A percentile compares a stretch with the other conserved stretches of the same genome.
These are phyloP conservation scores for Pemphredon lugubris DNA, from an alignment of 2,888 invertebrate species.

Conservation along the genomic window DNA sequence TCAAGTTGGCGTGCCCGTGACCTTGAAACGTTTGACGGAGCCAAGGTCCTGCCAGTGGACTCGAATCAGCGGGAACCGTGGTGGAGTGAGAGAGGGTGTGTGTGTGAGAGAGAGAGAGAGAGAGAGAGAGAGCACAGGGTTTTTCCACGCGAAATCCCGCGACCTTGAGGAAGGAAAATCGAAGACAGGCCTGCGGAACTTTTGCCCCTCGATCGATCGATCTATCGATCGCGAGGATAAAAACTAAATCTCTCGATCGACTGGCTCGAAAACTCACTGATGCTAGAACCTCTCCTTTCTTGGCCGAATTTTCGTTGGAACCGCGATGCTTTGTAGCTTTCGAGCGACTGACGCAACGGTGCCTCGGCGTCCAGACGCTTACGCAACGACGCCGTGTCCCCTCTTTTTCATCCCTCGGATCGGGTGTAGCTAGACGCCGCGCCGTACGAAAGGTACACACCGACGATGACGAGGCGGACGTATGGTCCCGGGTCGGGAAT, in stretches of 20 bases:
- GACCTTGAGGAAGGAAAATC: no score
- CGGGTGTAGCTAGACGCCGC: slow-evolving; percentile 39
- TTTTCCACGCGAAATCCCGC: neutral
- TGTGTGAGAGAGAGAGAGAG: no score
- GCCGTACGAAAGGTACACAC: slow-evolving; percentile 44
- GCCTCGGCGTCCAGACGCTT: slow-evolving; percentile 74
- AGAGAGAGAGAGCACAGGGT: no score
- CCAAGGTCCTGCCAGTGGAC: slow-evolving; percentile 28
- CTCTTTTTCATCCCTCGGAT: slow-evolving; percentile 48
- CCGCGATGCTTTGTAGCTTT: slow-evolving; percentile 71
- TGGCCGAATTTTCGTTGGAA: slow-evolving; percentile 45
- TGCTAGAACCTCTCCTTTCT: neutral
- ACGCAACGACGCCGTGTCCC: slow-evolving; percentile 70
- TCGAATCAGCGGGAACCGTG: no score
- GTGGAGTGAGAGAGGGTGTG: no score
- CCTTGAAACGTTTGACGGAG: slow-evolving; percentile 39
- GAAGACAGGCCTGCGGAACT: no score
- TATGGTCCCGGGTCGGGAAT: slow-evolving; percentile 9
- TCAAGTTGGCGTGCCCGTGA: slow-evolving; percentile 39
- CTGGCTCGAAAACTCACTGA: neutral
- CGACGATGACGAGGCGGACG: slow-evolving; percentile 10
- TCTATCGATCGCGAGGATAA: neutral
- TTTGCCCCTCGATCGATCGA: no score
- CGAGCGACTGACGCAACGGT: slow-evolving; percentile 74
- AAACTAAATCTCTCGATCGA: neutral